These are phyloP conservation scores for Pogonophryne albipinna DNA, from an alignment of 2,797 vertebrate species.

Conservation along the genomic window DNA sequence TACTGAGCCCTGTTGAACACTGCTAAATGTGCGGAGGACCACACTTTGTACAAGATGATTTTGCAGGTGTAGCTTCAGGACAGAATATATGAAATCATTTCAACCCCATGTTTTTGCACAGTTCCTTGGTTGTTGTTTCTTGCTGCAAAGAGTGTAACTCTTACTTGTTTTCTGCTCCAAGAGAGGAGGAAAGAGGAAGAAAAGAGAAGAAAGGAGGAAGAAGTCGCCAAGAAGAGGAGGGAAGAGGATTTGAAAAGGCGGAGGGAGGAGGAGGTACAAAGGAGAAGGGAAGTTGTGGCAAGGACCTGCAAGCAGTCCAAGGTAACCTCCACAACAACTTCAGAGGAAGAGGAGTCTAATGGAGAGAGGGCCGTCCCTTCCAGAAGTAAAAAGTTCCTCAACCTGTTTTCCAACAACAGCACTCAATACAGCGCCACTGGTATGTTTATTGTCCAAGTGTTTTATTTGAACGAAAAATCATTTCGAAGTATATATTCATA, in stretches of 20 bases:
- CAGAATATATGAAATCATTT: not conserved
- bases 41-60: not conserved
- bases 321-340: slow-evolving; percentile 86
- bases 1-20: slow-evolving; percentile 11
- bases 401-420: slow-evolving; percentile 92
- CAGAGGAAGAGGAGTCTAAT: slow-evolving; percentile 77
- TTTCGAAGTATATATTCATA: not conserved
- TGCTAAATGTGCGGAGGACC: not conserved
- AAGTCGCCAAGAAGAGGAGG: slow-evolving; percentile 70
- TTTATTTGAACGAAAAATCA: not conserved
- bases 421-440: slow-evolving; percentile 88
- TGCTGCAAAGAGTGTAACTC: slow-evolving; percentile 1
- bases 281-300: slow-evolving; percentile 75
- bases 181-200: slow-evolving; percentile 73
- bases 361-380: slow-evolving; percentile 67
- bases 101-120: not conserved
- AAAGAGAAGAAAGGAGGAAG: slow-evolving; percentile 71
- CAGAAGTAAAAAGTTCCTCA: slow-evolving; percentile 95
- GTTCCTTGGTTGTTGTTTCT: not conserved
- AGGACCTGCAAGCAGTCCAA: slow-evolving; percentile 85
- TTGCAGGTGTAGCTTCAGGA: not conserved
- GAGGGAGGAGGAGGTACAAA: slow-evolving; percentile 72
- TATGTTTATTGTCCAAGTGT: slow-evolving; percentile 75
- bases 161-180: slow-evolving; percentile 36
- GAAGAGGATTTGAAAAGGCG: slow-evolving; percentile 79